A percentile compares a stretch with the other conserved stretches of the same genome.
phyloP scores from a whole-genome alignment of 1,140 invertebrate species.

The Thrips palmi region DNA sequence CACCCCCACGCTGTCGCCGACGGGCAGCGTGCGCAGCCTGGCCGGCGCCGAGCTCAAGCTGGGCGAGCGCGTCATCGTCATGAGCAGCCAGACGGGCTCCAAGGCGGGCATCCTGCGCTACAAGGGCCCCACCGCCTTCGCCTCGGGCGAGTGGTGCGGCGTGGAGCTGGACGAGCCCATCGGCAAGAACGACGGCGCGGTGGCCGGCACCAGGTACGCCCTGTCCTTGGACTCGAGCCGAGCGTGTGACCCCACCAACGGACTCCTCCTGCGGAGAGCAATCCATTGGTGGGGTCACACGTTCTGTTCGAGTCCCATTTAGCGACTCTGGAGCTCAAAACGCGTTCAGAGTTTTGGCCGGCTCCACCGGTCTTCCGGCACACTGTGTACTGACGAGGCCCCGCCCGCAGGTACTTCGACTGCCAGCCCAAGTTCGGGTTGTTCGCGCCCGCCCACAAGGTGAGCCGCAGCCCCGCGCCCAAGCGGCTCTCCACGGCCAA shows the following conservation, averaged over 20 bases:
- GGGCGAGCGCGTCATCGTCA: slow-evolving; percentile 83
- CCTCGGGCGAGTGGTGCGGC: slow-evolving; percentile 82
- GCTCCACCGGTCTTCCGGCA: too few relatives aligned
- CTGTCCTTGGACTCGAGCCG: too few relatives aligned
- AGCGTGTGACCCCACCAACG: too few relatives aligned
- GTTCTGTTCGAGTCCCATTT: too few relatives aligned
- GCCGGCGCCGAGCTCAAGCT: slow-evolving; percentile 38
- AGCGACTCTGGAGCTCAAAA: too few relatives aligned
- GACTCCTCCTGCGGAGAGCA: too few relatives aligned
- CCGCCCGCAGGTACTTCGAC: slow-evolving; percentile 88
- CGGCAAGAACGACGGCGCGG: slow-evolving; percentile 92
- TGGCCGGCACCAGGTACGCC: slow-evolving; percentile 57
- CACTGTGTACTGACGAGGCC: too few relatives aligned
- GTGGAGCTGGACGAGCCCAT: slow-evolving; percentile 83
- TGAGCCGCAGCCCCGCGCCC: slow-evolving; percentile 59
- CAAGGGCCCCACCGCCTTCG: slow-evolving; percentile 74
- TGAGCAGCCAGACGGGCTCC: slow-evolving; percentile 55
- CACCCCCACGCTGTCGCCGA: too few relatives aligned
- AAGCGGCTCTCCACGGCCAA: slow-evolving; percentile 33
- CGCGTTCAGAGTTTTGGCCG: too few relatives aligned
- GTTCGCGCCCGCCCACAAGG: slow-evolving; percentile 79
- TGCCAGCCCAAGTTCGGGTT: slow-evolving; percentile 78
- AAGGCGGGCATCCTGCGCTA: slow-evolving; percentile 76
- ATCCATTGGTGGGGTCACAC: too few relatives aligned
- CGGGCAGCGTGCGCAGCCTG: neutral